These are phyloP conservation scores for Dipodomys ordii DNA, from an alignment of 2,113 vertebrate species.

Conservation along the genomic window DNA sequence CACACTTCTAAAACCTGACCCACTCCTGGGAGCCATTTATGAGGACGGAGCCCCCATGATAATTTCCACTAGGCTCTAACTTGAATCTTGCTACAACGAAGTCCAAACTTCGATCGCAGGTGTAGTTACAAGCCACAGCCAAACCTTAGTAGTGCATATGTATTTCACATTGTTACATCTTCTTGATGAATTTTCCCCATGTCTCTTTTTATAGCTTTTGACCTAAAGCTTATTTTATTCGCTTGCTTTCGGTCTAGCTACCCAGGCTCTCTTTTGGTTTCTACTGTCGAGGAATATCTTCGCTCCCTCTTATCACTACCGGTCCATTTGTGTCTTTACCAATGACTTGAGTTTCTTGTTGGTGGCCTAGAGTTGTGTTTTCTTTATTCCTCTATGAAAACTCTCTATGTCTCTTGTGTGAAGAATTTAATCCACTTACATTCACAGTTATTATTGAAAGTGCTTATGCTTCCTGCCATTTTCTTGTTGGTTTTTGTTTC, in stretches of 20 bases:
- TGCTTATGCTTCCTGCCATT: not conserved
- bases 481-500: not conserved
- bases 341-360: not conserved
- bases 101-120: not conserved
- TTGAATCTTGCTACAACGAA: not conserved
- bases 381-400: not conserved
- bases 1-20: not conserved
- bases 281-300: not conserved
- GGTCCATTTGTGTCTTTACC: not conserved
- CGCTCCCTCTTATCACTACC: not conserved
- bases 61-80: not conserved
- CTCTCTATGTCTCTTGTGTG: not conserved
- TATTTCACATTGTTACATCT: not conserved
- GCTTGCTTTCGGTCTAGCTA: not conserved
- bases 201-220: not conserved
- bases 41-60: not conserved
- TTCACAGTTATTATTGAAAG: not conserved
- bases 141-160: not conserved
- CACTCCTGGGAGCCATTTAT: not conserved
- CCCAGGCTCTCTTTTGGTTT: not conserved
- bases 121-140: not conserved
- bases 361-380: not conserved
- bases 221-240: not conserved
- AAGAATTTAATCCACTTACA: not conserved
- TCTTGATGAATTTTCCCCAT: not conserved